A percentile compares a stretch with the other conserved stretches of the same genome.
Conservation (phyloP, 1,140 invertebrate genomes). For the Bombus superbus region DNA sequence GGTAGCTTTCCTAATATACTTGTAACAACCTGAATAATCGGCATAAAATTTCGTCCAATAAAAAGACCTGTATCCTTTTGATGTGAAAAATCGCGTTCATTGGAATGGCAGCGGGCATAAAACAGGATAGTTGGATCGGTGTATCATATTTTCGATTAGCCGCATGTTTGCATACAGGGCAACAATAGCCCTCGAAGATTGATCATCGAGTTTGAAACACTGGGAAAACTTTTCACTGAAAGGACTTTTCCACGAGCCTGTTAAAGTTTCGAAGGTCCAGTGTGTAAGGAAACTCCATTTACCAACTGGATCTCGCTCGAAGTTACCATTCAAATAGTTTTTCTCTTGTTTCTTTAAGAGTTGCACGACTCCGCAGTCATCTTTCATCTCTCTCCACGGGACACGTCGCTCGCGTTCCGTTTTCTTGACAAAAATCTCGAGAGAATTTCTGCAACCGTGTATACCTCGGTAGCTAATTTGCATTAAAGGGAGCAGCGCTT, state of each 20-base stretch:
- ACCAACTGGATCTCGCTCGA: slow-evolving; percentile 39
- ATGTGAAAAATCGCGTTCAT: not conserved
- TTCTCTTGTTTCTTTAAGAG: slow-evolving; percentile 11
- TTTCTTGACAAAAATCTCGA: not conserved
- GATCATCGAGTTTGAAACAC: slow-evolving; percentile 37
- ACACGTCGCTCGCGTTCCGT: not conserved
- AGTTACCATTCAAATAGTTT: slow-evolving; percentile 45
- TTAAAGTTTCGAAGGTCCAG: slow-evolving; percentile 45
- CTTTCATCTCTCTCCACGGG: not conserved
- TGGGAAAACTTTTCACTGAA: slow-evolving; percentile 40
- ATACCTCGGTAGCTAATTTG: not conserved
- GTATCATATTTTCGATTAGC: not conserved
- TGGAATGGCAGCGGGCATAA: not conserved
- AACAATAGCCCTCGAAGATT: slow-evolving; percentile 23
- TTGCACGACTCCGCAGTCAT: slow-evolving; percentile 21
- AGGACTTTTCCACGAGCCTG: slow-evolving; percentile 44
- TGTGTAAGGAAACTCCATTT: slow-evolving; percentile 36
- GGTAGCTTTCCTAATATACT: not conserved
- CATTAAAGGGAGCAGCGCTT: not conserved
- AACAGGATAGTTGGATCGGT: slow-evolving; percentile 20
- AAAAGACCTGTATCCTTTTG: too few species aligned
- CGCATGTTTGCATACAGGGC: slow-evolving; percentile 9
- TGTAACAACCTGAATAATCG: not conserved
- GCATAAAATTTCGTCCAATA: too few species aligned
- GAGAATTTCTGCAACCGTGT: not conserved